Conservation (phyloP, 2,113 vertebrate genomes). For the Oryzias curvinotus region DNA sequence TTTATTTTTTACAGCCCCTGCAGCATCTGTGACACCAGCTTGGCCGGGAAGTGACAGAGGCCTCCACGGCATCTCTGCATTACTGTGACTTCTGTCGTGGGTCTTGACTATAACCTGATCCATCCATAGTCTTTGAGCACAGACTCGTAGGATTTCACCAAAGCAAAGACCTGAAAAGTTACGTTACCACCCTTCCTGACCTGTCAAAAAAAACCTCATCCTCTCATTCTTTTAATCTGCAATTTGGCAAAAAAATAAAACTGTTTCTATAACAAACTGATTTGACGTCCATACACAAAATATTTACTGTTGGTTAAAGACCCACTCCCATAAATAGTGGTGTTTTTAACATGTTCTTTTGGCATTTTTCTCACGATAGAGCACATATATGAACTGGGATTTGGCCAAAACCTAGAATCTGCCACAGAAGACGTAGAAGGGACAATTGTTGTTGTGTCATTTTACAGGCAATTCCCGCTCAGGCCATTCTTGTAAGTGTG, state of each 20-base stretch:
- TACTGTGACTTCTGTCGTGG: constrained; percentile 34
- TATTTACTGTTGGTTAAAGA: too few relatives aligned
- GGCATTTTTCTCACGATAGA: too few relatives aligned
- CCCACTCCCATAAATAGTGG: too few relatives aligned
- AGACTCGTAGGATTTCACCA: constrained; percentile 11
- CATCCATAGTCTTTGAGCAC: constrained; percentile 4
- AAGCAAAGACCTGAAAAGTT: background rate
- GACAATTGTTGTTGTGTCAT: background rate
- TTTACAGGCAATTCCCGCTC: background rate
- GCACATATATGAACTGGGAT: background rate
- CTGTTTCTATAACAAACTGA: too few relatives aligned
- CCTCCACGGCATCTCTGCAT: constrained; percentile 7
- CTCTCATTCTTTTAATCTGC: too few relatives aligned
- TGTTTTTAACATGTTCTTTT: too few relatives aligned
- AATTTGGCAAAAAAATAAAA: too few relatives aligned
- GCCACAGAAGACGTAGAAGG: background rate
- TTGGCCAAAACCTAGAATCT: background rate
- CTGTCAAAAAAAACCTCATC: too few relatives aligned
- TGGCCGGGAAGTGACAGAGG: background rate
- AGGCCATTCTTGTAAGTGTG: constrained; percentile 3
- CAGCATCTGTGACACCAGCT: constrained; percentile 18
- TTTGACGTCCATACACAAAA: too few relatives aligned
- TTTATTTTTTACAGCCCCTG: background rate
- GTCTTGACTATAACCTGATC: constrained; percentile 16
- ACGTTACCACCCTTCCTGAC: too few relatives aligned